Evolutionary conservation across 2,113 vertebrate genomes (phyloP).

Genomic region (Rissa tridactyla): DNA sequence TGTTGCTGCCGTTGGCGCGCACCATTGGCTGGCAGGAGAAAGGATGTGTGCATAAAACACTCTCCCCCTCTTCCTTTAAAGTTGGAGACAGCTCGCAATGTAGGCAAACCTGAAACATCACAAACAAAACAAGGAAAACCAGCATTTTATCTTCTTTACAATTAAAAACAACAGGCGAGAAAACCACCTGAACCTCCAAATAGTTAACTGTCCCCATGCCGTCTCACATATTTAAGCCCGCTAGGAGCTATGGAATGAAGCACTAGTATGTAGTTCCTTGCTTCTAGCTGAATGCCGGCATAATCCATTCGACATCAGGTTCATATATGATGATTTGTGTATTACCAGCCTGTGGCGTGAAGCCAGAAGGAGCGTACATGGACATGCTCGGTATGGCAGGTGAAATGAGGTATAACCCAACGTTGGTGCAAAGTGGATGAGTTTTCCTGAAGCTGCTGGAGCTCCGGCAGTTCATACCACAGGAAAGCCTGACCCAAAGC

Average conservation of each 20-base stretch:
- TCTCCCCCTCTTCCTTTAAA: neutral
- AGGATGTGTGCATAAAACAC: neutral
- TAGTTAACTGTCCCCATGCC: neutral
- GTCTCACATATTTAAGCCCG: neutral
- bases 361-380: neutral
- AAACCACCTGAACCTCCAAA: neutral
- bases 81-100: neutral
- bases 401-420: neutral
- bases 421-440: neutral
- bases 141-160: neutral
- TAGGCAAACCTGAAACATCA: neutral
- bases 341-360: neutral
- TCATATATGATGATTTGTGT: neutral
- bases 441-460: neutral
- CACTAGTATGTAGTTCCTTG: neutral
- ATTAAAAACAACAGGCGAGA: neutral
- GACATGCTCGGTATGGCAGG: neutral
- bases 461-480: neutral
- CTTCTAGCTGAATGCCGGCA: neutral
- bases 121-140: neutral
- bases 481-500: neutral
- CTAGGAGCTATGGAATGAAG: neutral
- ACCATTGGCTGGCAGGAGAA: neutral
- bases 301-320: neutral
- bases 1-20: accelerated